Percentiles rank a stretch among this genome's conserved stretches.
These are phyloP conservation scores for Zele albiditarsus DNA, from an alignment of 2,888 invertebrate species.

Conservation along the genomic window DNA sequence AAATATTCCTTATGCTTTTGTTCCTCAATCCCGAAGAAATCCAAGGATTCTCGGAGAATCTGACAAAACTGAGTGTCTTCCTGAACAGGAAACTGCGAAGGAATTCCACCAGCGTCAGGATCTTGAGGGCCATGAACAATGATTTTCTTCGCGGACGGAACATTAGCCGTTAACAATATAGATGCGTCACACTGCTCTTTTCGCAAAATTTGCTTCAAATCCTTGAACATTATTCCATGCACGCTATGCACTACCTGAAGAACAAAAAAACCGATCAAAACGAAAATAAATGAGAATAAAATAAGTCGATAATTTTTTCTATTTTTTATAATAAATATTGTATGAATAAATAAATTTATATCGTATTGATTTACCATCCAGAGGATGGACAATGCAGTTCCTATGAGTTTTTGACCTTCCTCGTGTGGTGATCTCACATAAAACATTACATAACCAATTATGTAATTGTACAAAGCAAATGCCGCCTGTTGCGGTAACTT, in stretches of 20 bases:
- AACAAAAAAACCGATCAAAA: slow-evolving; percentile 15
- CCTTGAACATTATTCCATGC: slow-evolving; percentile 99
- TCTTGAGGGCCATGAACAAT: slow-evolving; percentile 95
- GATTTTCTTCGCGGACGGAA: slow-evolving; percentile 99
- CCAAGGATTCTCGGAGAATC: slow-evolving; percentile 94
- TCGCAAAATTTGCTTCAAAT: slow-evolving; percentile 96
- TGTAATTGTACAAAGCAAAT: slow-evolving; percentile 97
- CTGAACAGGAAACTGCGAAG: slow-evolving; percentile 98
- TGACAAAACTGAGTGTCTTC: slow-evolving; percentile 97
- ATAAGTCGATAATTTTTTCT: too few species aligned
- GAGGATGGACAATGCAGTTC: slow-evolving; percentile 93
- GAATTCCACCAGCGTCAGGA: slow-evolving; percentile 94
- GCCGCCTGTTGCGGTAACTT: slow-evolving; percentile 97
- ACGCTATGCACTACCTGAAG: slow-evolving; percentile 95
- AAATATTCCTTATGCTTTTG: slow-evolving; percentile 91
- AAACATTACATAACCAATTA: slow-evolving; percentile 99
- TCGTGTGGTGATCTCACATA: slow-evolving; percentile 97
- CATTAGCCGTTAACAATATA: slow-evolving; percentile 97
- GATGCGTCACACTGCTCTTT: slow-evolving; percentile 99
- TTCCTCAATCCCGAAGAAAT: slow-evolving; percentile 97
- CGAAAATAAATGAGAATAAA: neutral
- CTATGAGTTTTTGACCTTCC: slow-evolving; percentile 94
- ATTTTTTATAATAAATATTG: neutral
- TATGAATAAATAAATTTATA: slow-evolving; percentile 7
- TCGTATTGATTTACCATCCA: slow-evolving; percentile 87